phyloP scores from a whole-genome alignment of 2,113 vertebrate species.

The Pseudorectes ferrugineus region DNA sequence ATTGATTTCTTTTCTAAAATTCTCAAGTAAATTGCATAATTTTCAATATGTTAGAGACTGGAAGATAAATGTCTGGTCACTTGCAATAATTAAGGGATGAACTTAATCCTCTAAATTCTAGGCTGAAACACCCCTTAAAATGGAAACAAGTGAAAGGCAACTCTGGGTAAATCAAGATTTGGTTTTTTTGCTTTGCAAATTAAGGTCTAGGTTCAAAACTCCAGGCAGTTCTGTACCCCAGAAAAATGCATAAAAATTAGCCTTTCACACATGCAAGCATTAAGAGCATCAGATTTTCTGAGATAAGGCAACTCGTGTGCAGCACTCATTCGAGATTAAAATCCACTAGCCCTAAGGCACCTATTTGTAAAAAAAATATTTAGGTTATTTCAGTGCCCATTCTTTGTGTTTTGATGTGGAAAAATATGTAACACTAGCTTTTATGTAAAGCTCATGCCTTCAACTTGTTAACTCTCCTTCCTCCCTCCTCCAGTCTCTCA shows the following conservation, averaged over 20 bases:
- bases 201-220: conserved; percentile 38
- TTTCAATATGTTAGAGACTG: neutral
- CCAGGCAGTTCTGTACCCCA: neutral
- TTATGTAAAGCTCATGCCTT: conserved; percentile 15
- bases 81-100: conserved; percentile 31
- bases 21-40: conserved; percentile 27
- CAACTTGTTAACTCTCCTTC: conserved; percentile 6
- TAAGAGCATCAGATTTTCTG: neutral
- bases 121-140: neutral
- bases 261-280: neutral
- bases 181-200: neutral
- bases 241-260: neutral
- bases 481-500: neutral
- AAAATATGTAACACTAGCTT: conserved; percentile 17
- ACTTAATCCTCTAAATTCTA: conserved; percentile 10
- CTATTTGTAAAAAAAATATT: conserved; percentile 13
- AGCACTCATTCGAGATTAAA: neutral
- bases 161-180: neutral
- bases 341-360: neutral
- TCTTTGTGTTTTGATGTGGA: conserved; percentile 22
- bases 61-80: neutral
- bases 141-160: neutral
- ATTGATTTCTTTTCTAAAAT: conserved; percentile 49
- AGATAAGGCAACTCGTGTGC: neutral
- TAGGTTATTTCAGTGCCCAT: conserved; percentile 18